Conservation (phyloP, 2,113 vertebrate species). For the Electrona antarctica region DNA sequence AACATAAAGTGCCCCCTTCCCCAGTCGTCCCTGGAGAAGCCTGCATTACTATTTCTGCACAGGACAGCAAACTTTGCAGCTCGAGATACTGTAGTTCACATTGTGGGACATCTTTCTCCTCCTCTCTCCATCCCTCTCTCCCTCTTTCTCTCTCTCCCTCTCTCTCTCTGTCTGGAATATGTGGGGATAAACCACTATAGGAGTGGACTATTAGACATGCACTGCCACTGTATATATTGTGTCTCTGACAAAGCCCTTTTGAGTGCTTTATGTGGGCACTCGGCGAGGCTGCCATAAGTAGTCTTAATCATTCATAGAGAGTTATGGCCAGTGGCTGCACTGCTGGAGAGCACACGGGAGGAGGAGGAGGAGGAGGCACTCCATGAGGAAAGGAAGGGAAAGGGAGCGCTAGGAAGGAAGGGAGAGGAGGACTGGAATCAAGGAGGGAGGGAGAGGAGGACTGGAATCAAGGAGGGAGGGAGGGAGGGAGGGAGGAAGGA, state of each 20-base stretch:
- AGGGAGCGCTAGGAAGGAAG: conserved; percentile 3
- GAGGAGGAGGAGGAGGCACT: background rate
- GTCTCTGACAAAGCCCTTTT: conserved; percentile 47
- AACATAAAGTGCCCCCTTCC: conserved; percentile 79
- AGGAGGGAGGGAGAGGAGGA: no score
- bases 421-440: background rate
- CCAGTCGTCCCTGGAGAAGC: conserved; percentile 63
- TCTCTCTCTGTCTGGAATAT: conserved; percentile 8
- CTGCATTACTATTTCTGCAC: conserved; percentile 75
- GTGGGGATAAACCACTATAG: conserved; percentile 38
- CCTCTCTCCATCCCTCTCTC: background rate
- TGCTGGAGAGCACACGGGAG: conserved; percentile 10
- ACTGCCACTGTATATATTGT: conserved; percentile 37
- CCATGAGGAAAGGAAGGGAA: background rate
- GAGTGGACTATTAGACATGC: conserved; percentile 33
- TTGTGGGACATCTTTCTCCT: conserved; percentile 21
- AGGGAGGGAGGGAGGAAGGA: no score
- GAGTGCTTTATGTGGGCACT: conserved; percentile 56
- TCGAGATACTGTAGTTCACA: conserved; percentile 16
- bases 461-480: no score
- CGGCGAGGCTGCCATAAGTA: conserved; percentile 54
- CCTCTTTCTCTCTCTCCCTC: conserved; percentile 11
- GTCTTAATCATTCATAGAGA: conserved; percentile 63
- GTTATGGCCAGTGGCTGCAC: conserved; percentile 44
- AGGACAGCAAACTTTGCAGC: conserved; percentile 70